Percentiles rank a stretch among this genome's conserved stretches.
Conservation (phyloP, 2,888 invertebrate species). For the Pseudococcus viburni region DNA sequence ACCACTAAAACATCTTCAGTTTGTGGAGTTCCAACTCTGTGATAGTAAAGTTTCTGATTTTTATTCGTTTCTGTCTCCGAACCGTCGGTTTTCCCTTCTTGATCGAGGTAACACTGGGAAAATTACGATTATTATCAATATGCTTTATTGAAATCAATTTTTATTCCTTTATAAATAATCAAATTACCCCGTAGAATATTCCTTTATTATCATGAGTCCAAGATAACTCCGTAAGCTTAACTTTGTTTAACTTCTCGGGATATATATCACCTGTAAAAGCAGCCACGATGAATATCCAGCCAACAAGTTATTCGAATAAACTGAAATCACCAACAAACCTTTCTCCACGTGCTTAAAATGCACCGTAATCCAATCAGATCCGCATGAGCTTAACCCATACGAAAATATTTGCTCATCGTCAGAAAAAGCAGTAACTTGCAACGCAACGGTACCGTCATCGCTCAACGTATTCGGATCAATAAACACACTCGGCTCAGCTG, state of each 20-base stretch:
- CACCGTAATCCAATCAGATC: slow-evolving; percentile 97
- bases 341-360: slow-evolving; percentile 83
- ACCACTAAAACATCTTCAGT: slow-evolving; percentile 88
- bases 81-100: slow-evolving; percentile 89
- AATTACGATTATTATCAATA: slow-evolving; percentile 42
- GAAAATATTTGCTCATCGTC: slow-evolving; percentile 92
- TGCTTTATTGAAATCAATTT: background rate
- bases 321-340: slow-evolving; percentile 72
- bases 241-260: slow-evolving; percentile 89
- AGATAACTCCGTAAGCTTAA: slow-evolving; percentile 91
- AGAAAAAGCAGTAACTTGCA: slow-evolving; percentile 84
- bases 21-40: slow-evolving; percentile 88
- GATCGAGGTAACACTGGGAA: slow-evolving; percentile 83
- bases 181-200: slow-evolving; percentile 89
- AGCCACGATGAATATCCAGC: background rate
- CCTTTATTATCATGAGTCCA: slow-evolving; percentile 98
- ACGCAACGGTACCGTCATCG: slow-evolving; percentile 89
- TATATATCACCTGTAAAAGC: slow-evolving; percentile 81
- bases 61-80: slow-evolving; percentile 89
- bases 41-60: slow-evolving; percentile 95
- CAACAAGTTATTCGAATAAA: too few relatives aligned
- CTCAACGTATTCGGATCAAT: slow-evolving; percentile 95
- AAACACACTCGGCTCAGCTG: slow-evolving; percentile 85
- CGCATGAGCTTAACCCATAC: slow-evolving; percentile 92
- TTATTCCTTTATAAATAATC: background rate